Base-by-base conservation (phyloP, 2,888 invertebrate genomes). In the Noctua janthina region DNA sequence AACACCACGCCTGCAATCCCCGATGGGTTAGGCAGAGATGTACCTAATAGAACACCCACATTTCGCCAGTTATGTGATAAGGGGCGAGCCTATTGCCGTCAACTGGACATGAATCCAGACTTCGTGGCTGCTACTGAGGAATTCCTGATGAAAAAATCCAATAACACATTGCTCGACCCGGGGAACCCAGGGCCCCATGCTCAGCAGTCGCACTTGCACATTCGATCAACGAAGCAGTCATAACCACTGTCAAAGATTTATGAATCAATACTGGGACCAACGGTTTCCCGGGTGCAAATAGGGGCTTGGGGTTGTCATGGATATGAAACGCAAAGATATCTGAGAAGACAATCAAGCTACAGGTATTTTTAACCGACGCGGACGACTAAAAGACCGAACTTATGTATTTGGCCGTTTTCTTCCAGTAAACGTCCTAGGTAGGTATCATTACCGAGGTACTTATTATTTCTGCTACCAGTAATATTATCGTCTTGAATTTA, bases 391-490 rank as follows among this genome's bases (percentile, higher is more conserved):
- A n/a, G 4, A n/a, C n/a, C n/a, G n/a, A 59, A 1, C 13, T n/a
- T 29, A 8, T 64, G 35, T 11, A 23, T 23, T 39, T 39, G 43
- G 13, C 13, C 39, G 39, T 6, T 39, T 39, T 39, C 2, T 8
- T 35, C 35, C 23, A 8, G 15, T 23, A 23, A 23, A 20, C 23
- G 7, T 46, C 35, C 20, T 49, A 39, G 13, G 4, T n/a, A 35
- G 0, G 17, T 54, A 23, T 6, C 13, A 72, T 35, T 67, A 49
- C 29, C 10, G 4, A 11, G 11, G 56, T n/a, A 11, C 0, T 13
- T n/a, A 13, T 56, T 75, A 82, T 49, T 56, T 66, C 75, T 82
- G 54, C 70, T 82, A 59, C 20, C 11, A 51, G 35, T 67, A 64
- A n/a, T 17, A 82, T 74, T 54, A 79, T 39, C 15, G 10, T 62